These are phyloP conservation scores for Parascotia fuliginaria DNA, from an alignment of 2,888 invertebrate species.

Conservation along the genomic window DNA sequence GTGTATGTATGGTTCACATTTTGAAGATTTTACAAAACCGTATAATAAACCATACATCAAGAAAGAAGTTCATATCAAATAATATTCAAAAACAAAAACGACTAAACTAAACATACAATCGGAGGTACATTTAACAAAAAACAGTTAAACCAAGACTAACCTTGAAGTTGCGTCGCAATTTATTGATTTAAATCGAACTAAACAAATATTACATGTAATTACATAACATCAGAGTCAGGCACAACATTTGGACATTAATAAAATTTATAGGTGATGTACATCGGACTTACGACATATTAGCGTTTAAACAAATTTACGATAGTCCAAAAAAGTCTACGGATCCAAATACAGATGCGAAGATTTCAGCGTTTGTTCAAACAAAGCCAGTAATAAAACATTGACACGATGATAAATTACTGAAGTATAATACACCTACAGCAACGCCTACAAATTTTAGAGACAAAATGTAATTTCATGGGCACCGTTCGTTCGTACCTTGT, in stretches of 20 bases:
- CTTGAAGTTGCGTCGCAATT: not conserved
- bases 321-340: constrained; percentile 18
- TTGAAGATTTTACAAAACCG: too few species aligned
- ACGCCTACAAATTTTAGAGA: constrained; percentile 38
- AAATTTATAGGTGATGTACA: constrained; percentile 21
- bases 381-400: constrained; percentile 45
- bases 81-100: too few species aligned
- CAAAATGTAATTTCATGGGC: constrained; percentile 32
- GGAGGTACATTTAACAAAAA: too few species aligned
- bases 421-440: constrained; percentile 42
- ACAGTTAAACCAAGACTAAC: too few species aligned
- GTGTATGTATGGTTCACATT: too few species aligned
- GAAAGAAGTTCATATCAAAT: too few species aligned
- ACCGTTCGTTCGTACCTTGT: constrained; percentile 14
- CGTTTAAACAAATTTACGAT: constrained; percentile 27
- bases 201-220: constrained; percentile 1
- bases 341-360: constrained; percentile 35
- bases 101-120: too few species aligned
- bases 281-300: constrained; percentile 33
- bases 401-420: constrained; percentile 30
- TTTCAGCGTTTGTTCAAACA: constrained; percentile 38
- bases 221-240: constrained; percentile 3
- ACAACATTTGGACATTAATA: constrained; percentile 31
- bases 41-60: too few species aligned
- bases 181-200: not conserved